Conservation (phyloP, 2,113 vertebrate species). For the Myiozetetes cayanensis region DNA sequence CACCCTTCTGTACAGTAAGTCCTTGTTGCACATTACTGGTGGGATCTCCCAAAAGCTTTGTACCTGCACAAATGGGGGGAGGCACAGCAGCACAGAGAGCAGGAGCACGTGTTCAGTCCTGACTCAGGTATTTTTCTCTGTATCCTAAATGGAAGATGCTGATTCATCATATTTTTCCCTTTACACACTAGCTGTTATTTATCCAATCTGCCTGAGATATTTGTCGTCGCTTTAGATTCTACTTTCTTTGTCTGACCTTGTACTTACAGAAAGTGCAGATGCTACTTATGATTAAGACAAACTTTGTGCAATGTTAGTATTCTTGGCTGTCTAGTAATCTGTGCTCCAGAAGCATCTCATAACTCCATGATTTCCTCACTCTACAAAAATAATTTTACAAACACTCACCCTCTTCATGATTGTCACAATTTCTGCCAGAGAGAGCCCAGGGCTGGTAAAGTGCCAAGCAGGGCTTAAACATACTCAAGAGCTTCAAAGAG, state of each 20-base stretch:
- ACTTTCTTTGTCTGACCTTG: background rate
- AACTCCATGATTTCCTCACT: background rate
- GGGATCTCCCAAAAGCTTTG: background rate
- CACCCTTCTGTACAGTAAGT: background rate
- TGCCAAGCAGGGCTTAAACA: conserved; percentile 53
- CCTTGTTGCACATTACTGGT: background rate
- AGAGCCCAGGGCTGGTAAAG: conserved; percentile 27
- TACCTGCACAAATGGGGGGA: background rate
- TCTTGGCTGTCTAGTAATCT: background rate
- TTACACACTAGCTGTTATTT: background rate
- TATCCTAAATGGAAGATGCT: background rate
- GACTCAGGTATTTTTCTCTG: background rate
- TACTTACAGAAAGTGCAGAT: background rate
- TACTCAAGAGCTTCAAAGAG: conserved; percentile 57
- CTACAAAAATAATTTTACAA: conserved; percentile 22
- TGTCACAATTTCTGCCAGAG: conserved; percentile 14
- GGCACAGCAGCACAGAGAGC: background rate
- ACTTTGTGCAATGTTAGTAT: background rate
- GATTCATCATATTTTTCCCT: background rate
- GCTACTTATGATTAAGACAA: background rate
- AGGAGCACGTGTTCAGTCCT: background rate
- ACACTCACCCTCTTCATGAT: background rate
- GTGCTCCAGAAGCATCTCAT: background rate
- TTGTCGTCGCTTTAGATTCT: background rate
- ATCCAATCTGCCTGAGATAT: background rate